phyloP scores from a whole-genome alignment of 1,140 invertebrate species.

The Drosophila melanica region DNA sequence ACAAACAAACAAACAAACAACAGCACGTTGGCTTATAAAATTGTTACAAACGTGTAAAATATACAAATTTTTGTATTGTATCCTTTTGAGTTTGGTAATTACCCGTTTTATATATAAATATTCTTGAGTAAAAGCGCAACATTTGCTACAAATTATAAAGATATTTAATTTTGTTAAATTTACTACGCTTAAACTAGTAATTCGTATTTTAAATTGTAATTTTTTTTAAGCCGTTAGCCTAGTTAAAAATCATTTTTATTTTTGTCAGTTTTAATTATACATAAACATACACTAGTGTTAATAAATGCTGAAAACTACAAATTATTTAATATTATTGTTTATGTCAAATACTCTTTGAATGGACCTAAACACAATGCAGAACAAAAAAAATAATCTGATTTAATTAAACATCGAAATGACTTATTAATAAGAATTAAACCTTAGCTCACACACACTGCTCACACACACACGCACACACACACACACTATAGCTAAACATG shows the following conservation, averaged over 20 bases:
- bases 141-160: conserved; percentile 21
- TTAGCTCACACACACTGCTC: too few species aligned
- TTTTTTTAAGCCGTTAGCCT: neutral
- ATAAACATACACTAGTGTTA: conserved; percentile 26
- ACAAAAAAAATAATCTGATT: neutral
- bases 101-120: conserved; percentile 4
- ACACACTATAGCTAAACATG: neutral
- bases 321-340: neutral
- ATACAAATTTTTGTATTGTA: conserved; percentile 49
- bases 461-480: neutral
- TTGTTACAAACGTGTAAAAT: conserved; percentile 67
- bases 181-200: conserved; percentile 2
- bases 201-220: conserved; percentile 1
- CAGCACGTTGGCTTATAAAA: conserved; percentile 73
- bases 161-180: neutral
- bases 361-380: neutral
- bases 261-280: neutral
- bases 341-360: neutral
- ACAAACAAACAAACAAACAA: conserved; percentile 60
- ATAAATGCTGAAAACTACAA: conserved; percentile 22
- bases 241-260: conserved; percentile 1
- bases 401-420: too few species aligned
- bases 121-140: conserved; percentile 34
- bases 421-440: too few species aligned
- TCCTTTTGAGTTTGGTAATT: conserved; percentile 39